Evolutionary conservation across 1,140 invertebrate genomes (phyloP).

Genomic region (Diuraphis noxia): DNA sequence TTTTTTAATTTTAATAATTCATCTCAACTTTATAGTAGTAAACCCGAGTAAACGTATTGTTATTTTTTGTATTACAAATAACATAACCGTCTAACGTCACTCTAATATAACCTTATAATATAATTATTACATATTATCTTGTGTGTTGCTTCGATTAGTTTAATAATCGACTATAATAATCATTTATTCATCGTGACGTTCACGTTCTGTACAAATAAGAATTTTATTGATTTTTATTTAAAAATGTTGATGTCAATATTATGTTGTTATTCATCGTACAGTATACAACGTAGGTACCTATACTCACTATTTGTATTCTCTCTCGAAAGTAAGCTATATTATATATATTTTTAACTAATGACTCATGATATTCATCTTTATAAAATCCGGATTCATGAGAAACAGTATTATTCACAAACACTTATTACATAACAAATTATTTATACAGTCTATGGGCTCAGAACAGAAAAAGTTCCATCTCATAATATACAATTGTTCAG

Average conservation of each 20-base stretch:
- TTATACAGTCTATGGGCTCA: neutral
- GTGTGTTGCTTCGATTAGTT: neutral
- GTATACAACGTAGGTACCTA: neutral
- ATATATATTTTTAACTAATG: neutral
- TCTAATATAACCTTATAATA: neutral
- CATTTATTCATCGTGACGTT: neutral
- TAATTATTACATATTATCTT: neutral
- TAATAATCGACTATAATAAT: neutral
- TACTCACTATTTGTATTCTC: neutral
- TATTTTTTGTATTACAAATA: neutral
- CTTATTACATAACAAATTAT: neutral
- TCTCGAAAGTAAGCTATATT: neutral
- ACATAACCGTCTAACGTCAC: neutral
- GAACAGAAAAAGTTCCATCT: neutral
- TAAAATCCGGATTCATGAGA: neutral
- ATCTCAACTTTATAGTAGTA: neutral
- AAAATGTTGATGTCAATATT: neutral
- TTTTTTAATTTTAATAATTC: constrained; percentile 2
- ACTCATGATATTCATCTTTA: neutral
- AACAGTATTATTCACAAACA: neutral
- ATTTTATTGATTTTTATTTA: neutral
- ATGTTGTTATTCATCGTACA: neutral
- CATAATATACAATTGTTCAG: neutral
- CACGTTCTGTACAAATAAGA: neutral
- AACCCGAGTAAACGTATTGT: too few relatives aligned